A percentile compares a stretch with the other conserved stretches of the same genome.
Conservation (phyloP, 2,113 vertebrate species). For the Carettochelys insculpta region DNA sequence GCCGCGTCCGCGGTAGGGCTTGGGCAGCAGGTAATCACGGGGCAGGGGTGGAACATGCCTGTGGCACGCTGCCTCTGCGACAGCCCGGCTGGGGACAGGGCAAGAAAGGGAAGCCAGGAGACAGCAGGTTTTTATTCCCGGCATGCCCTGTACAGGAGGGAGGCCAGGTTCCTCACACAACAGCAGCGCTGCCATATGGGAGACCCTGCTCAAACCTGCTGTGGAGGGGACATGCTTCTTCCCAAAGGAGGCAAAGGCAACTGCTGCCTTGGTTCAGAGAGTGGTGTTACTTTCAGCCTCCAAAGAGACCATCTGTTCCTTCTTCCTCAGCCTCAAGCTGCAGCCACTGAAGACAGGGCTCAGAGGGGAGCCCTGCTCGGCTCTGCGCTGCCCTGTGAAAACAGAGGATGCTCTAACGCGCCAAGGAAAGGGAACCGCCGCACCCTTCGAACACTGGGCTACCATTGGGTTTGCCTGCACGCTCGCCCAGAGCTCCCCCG, state of each 20-base stretch:
- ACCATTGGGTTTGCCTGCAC: constrained; percentile 55
- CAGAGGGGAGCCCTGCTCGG: background rate
- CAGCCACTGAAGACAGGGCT: background rate
- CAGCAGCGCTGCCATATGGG: constrained; percentile 29
- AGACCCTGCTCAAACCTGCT: background rate
- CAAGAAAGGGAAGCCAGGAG: background rate
- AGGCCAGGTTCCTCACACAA: background rate
- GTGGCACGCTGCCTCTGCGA: background rate
- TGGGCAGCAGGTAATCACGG: background rate
- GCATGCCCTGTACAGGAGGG: background rate
- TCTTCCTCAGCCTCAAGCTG: background rate
- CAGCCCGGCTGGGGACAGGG: background rate
- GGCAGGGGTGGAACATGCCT: background rate
- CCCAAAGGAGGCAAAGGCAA: constrained; percentile 3
- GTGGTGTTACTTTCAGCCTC: background rate
- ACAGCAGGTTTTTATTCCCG: background rate
- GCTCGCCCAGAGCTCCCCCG: constrained; percentile 56
- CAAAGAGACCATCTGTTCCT: constrained; percentile 29
- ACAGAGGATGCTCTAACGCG: background rate
- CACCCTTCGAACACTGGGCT: constrained; percentile 2
- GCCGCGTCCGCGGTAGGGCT: background rate
- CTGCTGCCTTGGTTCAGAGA: background rate
- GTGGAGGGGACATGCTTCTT: background rate
- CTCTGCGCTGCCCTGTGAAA: background rate
- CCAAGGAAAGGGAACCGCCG: background rate